Evolutionary conservation across 2,888 invertebrate genomes (phyloP).

Genomic region (Caradrina clavipalpis): DNA sequence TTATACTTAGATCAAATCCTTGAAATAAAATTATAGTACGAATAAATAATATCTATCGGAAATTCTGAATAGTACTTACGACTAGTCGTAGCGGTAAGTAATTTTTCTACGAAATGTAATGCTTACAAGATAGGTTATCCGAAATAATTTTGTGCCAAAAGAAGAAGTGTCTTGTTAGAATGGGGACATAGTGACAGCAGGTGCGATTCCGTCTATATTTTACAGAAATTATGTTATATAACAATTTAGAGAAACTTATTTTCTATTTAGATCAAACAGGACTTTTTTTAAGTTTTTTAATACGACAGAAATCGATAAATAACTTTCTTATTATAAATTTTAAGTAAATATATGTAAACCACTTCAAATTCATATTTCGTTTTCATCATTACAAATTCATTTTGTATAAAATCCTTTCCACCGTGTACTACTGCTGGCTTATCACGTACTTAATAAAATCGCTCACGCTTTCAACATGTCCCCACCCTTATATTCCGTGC

Average conservation of each 20-base stretch:
- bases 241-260: neutral
- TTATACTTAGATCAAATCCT: neutral
- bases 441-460: slow-evolving; percentile 23
- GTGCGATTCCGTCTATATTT: slow-evolving; percentile 11
- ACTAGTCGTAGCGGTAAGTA: slow-evolving; percentile 58
- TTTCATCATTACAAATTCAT: slow-evolving; percentile 1
- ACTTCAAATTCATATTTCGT: slow-evolving; percentile 30
- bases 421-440: slow-evolving; percentile 9
- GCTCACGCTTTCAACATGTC: slow-evolving; percentile 49
- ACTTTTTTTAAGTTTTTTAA: too few relatives aligned
- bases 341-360: slow-evolving; percentile 30
- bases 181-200: slow-evolving; percentile 27
- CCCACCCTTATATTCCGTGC: slow-evolving; percentile 50
- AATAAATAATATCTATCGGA: slow-evolving; percentile 16
- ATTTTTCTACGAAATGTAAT: slow-evolving; percentile 57
- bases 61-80: slow-evolving; percentile 35
- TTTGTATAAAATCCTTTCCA: neutral
- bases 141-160: slow-evolving; percentile 55
- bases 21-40: slow-evolving; percentile 15
- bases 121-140: slow-evolving; percentile 59
- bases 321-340: neutral
- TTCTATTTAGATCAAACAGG: neutral
- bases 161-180: slow-evolving; percentile 26
- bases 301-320: neutral
- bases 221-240: neutral